Conservation (phyloP, 2,113 vertebrate genomes). For the Miniopterus natalensis region DNA sequence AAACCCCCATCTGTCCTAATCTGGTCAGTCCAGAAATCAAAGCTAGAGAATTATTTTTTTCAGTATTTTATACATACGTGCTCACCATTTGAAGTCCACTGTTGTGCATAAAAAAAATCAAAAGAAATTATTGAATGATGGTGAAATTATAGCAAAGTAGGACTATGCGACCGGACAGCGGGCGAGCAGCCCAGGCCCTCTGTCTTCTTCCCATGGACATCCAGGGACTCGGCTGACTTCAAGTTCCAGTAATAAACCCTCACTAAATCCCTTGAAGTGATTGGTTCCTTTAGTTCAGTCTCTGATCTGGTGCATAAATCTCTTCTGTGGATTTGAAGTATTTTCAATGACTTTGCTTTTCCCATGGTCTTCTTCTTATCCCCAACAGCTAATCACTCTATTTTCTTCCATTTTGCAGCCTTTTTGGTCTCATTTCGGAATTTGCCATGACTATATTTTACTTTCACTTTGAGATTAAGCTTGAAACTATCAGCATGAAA, state of each 20-base stretch:
- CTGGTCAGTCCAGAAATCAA: not conserved
- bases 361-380: conserved; percentile 54
- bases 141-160: conserved; percentile 26
- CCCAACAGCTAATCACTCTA: not conserved
- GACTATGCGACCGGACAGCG: not conserved
- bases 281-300: not conserved
- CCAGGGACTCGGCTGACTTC: not conserved
- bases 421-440: conserved; percentile 61
- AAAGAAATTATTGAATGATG: not conserved
- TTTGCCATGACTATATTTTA: conserved; percentile 56
- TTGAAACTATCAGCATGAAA: conserved; percentile 57
- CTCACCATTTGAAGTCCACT: not conserved
- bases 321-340: conserved; percentile 43
- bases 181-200: not conserved
- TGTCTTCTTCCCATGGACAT: not conserved
- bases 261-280: conserved; percentile 46
- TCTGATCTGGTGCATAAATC: conserved; percentile 56
- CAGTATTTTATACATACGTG: not conserved
- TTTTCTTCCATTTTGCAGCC: not conserved
- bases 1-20: not conserved
- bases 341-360: conserved; percentile 64
- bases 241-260: conserved; percentile 24
- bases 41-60: not conserved
- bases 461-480: conserved; percentile 77
- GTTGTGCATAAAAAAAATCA: not conserved